Conservation (phyloP, 2,797 vertebrate species). For the Bradypus variegatus region DNA sequence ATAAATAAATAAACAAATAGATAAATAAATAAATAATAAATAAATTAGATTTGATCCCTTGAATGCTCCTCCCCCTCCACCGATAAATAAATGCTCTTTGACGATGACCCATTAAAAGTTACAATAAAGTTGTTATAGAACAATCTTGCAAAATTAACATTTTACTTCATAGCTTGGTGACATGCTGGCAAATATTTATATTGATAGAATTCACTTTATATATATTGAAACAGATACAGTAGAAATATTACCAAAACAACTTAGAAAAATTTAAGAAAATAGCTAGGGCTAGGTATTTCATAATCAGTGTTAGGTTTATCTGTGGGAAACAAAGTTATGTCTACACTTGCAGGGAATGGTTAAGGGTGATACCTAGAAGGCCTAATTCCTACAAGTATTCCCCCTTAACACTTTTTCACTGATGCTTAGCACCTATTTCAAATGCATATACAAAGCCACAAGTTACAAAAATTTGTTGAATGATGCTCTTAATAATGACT, state of each 20-base stretch:
- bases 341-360: neutral
- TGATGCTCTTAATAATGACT: neutral
- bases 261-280: slow-evolving; percentile 26
- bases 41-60: neutral
- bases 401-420: neutral
- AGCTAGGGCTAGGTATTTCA: neutral
- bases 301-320: neutral
- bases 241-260: neutral
- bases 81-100: neutral
- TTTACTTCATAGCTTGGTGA: neutral
- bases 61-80: neutral
- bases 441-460: neutral
- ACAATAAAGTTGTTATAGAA: neutral
- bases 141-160: neutral
- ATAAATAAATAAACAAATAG: neutral
- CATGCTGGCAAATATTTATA: neutral
- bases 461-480: neutral
- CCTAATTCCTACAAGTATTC: neutral
- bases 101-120: neutral
- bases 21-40: neutral
- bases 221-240: neutral
- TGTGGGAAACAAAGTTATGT: neutral
- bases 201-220: neutral
- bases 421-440: neutral
- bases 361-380: neutral